Conservation (phyloP, 2,113 vertebrate genomes). For the Pseudois nayaur region DNA sequence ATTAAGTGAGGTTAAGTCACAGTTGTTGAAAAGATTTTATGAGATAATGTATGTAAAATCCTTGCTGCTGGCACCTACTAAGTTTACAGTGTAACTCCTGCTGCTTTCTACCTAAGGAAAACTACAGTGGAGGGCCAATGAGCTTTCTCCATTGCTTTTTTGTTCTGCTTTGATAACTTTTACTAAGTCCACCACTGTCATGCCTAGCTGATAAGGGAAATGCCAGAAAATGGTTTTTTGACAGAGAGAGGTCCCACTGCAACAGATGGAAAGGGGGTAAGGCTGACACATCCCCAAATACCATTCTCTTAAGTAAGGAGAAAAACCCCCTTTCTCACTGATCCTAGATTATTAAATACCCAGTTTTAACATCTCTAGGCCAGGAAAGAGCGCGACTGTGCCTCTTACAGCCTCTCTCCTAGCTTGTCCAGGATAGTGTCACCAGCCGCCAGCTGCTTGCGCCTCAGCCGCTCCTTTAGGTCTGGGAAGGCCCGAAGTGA, state of each 20-base stretch:
- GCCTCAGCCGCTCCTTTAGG: slow-evolving; percentile 80
- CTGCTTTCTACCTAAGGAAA: background rate
- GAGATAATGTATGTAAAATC: background rate
- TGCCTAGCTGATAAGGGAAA: background rate
- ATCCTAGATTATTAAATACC: background rate
- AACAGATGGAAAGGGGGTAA: background rate
- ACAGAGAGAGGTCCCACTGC: background rate
- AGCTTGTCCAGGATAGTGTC: slow-evolving; percentile 83
- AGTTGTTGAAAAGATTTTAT: background rate
- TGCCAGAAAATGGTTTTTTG: background rate
- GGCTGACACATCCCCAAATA: background rate
- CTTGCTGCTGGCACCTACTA: background rate
- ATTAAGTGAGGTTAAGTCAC: background rate
- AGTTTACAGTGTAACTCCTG: background rate
- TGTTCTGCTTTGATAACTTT: background rate
- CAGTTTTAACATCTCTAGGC: background rate
- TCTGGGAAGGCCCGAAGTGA: slow-evolving; percentile 81
- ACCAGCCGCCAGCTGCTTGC: slow-evolving; percentile 83
- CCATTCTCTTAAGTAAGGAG: background rate
- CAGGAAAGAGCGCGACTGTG: background rate
- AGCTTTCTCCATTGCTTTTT: background rate
- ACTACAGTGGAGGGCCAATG: background rate
- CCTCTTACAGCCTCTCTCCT: slow-evolving; percentile 83
- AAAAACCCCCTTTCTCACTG: background rate
- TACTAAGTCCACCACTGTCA: background rate